Conservation (phyloP, 2,888 invertebrate genomes). For the Bruchidius siliquastri region DNA sequence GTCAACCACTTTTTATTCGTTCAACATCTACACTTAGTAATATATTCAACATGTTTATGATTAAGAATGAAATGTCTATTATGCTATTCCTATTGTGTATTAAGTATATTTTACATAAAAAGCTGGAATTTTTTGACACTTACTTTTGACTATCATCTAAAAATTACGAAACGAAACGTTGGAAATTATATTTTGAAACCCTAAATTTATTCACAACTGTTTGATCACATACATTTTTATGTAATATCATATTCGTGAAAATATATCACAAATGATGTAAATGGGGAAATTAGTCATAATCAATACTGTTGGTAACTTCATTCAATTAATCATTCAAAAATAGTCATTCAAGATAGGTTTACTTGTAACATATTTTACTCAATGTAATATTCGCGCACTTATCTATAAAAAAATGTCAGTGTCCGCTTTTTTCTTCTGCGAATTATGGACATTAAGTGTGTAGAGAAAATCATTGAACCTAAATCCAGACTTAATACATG, state of each 20-base stretch:
- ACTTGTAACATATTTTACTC: not conserved
- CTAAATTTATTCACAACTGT: constrained; percentile 23
- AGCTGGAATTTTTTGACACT: not conserved
- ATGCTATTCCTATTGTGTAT: constrained; percentile 13
- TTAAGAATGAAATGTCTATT: constrained; percentile 20
- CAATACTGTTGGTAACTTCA: not conserved
- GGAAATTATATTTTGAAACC: not conserved
- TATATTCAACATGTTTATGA: constrained; percentile 12
- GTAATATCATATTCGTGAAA: not conserved
- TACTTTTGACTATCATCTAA: not conserved
- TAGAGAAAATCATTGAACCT: not conserved
- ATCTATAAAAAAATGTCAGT: not conserved
- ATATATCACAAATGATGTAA: not conserved
- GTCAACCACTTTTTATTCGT: not conserved
- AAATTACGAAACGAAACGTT: not conserved
- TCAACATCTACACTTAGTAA: not conserved
- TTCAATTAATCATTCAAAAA: not conserved
- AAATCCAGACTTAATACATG: not conserved
- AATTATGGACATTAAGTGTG: not conserved
- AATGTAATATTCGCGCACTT: not conserved
- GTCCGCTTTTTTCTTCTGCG: not conserved
- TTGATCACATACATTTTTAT: constrained; percentile 15
- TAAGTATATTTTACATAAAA: not conserved
- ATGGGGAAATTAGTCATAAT: not conserved
- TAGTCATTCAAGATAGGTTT: not conserved